Conservation (phyloP, 2,113 vertebrate genomes). For the Microcebus tavaratra region DNA sequence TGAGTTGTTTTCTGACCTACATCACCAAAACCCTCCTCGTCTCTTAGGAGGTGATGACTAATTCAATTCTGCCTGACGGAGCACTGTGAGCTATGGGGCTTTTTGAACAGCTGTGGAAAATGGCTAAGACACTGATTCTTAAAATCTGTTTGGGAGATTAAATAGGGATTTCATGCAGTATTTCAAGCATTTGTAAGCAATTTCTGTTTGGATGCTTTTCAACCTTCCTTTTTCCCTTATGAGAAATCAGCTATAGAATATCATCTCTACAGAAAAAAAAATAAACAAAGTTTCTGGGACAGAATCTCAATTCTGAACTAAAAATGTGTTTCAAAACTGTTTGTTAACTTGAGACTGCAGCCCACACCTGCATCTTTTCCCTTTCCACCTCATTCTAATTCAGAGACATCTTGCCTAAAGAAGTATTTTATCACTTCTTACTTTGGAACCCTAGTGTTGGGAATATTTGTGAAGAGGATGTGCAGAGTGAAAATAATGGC, state of each 20-base stretch:
- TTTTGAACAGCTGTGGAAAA: slow-evolving; percentile 70
- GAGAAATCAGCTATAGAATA: slow-evolving; percentile 53
- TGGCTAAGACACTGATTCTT: slow-evolving; percentile 52
- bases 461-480: not conserved
- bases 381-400: not conserved
- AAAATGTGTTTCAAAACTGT: not conserved
- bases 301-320: slow-evolving; percentile 36
- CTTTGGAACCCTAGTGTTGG: not conserved
- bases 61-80: slow-evolving; percentile 46
- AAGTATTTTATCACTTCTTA: not conserved
- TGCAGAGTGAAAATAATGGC: not conserved
- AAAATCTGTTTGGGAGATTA: slow-evolving; percentile 71
- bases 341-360: not conserved
- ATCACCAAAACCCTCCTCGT: not conserved
- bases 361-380: not conserved
- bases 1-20: slow-evolving; percentile 47
- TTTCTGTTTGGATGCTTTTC: slow-evolving; percentile 69
- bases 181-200: slow-evolving; percentile 73
- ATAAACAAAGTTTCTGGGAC: slow-evolving; percentile 36
- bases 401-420: not conserved
- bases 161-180: slow-evolving; percentile 66
- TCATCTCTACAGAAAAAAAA: slow-evolving; percentile 8
- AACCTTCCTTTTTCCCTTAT: slow-evolving; percentile 38
- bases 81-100: not conserved
- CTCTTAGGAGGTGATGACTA: not conserved